Percentiles rank a stretch among this genome's conserved stretches.
Conservation (phyloP, 2,888 invertebrate genomes). For the Epinotia brunnichana region DNA sequence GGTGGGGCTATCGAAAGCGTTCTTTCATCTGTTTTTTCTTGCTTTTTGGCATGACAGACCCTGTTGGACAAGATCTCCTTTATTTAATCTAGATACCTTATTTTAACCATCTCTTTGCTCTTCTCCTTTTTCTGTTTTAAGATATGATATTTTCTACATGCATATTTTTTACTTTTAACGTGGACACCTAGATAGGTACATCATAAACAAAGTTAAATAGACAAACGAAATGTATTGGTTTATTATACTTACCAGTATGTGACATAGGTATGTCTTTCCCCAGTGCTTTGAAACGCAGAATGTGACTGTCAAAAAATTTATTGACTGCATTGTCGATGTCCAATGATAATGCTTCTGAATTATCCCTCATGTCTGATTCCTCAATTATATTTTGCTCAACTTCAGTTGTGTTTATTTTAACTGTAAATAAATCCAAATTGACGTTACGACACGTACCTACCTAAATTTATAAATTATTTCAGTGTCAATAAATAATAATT, state of each 20-base stretch:
- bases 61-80: too few species aligned
- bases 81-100: too few species aligned
- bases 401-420: constrained; percentile 61
- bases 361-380: constrained; percentile 48
- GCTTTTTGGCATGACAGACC: too few species aligned
- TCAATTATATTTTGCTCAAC: constrained; percentile 47
- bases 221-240: too few species aligned
- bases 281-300: constrained; percentile 72
- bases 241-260: constrained; percentile 61
- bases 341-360: constrained; percentile 64
- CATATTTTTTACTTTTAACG: too few species aligned
- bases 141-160: too few species aligned
- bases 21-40: too few species aligned
- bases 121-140: too few species aligned
- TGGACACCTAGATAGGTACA: too few species aligned
- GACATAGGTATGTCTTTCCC: constrained; percentile 67
- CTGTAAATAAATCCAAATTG: constrained; percentile 49
- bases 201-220: too few species aligned
- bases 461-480: neutral
- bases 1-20: too few species aligned
- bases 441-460: neutral
- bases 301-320: constrained; percentile 83
- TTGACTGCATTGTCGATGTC: constrained; percentile 82
- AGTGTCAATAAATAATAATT: neutral
- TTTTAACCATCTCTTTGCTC: too few species aligned